Evolutionary conservation across 2,113 vertebrate species (phyloP).

Genomic region (Bubo bubo): DNA sequence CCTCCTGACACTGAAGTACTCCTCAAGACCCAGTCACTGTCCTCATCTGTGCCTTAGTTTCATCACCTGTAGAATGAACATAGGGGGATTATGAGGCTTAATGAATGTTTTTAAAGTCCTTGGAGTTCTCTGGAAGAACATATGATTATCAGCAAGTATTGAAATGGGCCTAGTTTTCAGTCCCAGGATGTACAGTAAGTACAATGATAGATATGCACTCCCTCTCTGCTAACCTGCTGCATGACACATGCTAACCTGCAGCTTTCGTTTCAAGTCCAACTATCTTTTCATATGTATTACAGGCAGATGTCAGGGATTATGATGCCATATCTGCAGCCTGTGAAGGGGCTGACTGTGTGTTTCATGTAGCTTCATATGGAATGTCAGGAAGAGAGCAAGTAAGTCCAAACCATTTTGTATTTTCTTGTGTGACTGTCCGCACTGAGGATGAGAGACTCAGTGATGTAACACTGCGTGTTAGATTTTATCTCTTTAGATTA

Average conservation of each 20-base stretch:
- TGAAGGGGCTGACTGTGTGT: constrained; percentile 87
- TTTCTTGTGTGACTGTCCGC: background rate
- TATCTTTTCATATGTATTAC: constrained; percentile 3
- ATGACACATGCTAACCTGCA: background rate
- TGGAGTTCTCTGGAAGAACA: background rate
- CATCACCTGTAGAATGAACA: background rate
- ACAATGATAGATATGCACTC: background rate
- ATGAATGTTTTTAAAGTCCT: background rate
- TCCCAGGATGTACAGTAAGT: background rate
- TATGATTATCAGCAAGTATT: background rate
- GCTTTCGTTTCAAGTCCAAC: background rate
- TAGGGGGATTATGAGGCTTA: background rate
- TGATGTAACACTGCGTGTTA: background rate
- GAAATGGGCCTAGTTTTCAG: background rate
- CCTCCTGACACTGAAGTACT: background rate
- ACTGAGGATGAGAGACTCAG: background rate
- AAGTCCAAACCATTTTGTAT: background rate
- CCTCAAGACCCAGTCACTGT: background rate
- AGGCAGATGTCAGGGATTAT: constrained; percentile 90
- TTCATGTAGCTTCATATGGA: constrained; percentile 91
- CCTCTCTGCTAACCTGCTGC: background rate
- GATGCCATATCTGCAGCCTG: constrained; percentile 79
- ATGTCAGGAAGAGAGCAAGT: constrained; percentile 95
- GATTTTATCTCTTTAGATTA: background rate
- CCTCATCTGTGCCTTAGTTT: background rate